Conservation (phyloP, 2,888 invertebrate genomes). For the Hydroisotoma schaefferi region DNA sequence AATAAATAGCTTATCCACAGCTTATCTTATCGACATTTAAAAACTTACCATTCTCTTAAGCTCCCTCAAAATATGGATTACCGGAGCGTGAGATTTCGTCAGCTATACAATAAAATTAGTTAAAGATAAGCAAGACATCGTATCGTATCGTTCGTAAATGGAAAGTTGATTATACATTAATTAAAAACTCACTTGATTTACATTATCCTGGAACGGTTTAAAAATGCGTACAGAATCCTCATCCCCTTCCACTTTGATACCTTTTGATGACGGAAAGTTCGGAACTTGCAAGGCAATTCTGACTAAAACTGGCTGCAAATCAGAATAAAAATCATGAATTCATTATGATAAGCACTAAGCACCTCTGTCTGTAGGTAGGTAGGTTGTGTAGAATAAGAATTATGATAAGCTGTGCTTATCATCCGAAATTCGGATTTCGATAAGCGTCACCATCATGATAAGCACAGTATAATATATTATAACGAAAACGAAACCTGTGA, state of each 20-base stretch:
- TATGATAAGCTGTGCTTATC: too few species aligned
- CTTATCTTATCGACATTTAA: neutral
- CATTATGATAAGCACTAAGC: too few species aligned
- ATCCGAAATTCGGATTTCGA: too few species aligned
- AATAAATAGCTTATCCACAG: neutral
- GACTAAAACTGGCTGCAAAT: slow-evolving; percentile 11
- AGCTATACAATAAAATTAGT: too few species aligned
- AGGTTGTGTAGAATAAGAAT: too few species aligned
- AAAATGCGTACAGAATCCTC: slow-evolving; percentile 8
- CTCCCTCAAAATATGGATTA: neutral
- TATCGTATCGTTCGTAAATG: too few species aligned
- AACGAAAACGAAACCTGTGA: slow-evolving; percentile 15
- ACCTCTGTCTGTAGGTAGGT: too few species aligned
- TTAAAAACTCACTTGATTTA: slow-evolving; percentile 18
- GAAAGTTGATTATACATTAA: neutral
- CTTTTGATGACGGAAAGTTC: slow-evolving; percentile 27
- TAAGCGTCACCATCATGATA: too few species aligned
- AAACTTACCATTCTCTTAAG: neutral
- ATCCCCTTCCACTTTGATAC: slow-evolving; percentile 18
- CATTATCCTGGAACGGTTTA: slow-evolving; percentile 1
- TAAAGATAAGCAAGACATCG: too few species aligned
- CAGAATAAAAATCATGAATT: neutral
- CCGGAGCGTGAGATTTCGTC: neutral
- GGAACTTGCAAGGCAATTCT: slow-evolving; percentile 27
- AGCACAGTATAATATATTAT: too few species aligned